A percentile compares a stretch with the other conserved stretches of the same genome.
Conservation (phyloP, 2,888 invertebrate species). For the Seira sanloemensis region DNA sequence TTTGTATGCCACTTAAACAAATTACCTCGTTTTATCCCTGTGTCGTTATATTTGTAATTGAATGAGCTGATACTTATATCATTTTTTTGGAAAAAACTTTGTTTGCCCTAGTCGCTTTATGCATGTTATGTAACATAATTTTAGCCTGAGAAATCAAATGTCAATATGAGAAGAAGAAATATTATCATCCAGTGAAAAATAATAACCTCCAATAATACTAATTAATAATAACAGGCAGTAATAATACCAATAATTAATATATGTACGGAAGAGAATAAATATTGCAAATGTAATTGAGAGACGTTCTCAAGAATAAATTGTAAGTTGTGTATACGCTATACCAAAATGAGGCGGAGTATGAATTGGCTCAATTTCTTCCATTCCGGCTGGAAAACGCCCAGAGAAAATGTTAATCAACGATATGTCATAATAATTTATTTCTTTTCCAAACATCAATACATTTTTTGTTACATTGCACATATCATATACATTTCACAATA, state of each 20-base stretch:
- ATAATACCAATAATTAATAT: conserved; percentile 3
- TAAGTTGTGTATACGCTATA: neutral
- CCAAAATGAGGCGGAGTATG: no score
- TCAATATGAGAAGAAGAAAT: neutral
- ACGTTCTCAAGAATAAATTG: conserved; percentile 16
- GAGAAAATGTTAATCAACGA: conserved; percentile 44
- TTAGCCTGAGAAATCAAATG: neutral
- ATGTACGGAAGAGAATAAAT: conserved; percentile 22
- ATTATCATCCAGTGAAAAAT: neutral
- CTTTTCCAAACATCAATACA: conserved; percentile 26
- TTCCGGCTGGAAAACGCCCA: no score
- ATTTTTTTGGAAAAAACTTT: conserved; percentile 29
- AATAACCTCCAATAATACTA: neutral
- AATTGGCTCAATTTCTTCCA: no score
- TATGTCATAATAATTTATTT: conserved; percentile 43
- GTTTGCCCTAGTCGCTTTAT: conserved; percentile 60
- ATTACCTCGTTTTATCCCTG: conserved; percentile 24
- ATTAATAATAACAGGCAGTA: conserved; percentile 11
- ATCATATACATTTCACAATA: neutral
- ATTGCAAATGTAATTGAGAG: conserved; percentile 41
- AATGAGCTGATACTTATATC: conserved; percentile 28
- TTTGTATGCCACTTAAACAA: neutral
- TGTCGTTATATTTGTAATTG: neutral
- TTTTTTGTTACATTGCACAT: conserved; percentile 7
- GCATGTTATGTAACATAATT: conserved; percentile 38